phyloP scores from a whole-genome alignment of 2,888 invertebrate genomes.

The Perdita meconis region DNA sequence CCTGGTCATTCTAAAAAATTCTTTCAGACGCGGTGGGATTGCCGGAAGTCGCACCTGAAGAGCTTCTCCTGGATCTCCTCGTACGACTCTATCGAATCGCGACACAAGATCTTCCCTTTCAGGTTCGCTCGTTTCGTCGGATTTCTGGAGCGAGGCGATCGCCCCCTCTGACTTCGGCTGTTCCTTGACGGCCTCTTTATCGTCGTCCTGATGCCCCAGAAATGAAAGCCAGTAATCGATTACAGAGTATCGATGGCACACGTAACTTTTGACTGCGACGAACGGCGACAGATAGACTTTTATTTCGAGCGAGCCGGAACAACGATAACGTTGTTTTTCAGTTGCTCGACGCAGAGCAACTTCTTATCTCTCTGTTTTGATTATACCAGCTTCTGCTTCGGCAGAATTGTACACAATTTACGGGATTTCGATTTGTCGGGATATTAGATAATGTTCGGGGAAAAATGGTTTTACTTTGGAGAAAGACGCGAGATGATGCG shows the following conservation, averaged over 20 bases:
- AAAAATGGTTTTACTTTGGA: no score
- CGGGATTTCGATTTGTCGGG: no score
- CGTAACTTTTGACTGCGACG: constrained; percentile 17
- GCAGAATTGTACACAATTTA: not conserved
- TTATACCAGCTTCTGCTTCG: not conserved
- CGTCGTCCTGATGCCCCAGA: constrained; percentile 64
- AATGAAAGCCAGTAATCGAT: constrained; percentile 54
- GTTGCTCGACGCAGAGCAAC: not conserved
- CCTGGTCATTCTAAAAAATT: not conserved
- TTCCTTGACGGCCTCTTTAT: constrained; percentile 52
- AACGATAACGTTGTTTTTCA: not conserved
- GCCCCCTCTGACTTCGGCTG: constrained; percentile 30
- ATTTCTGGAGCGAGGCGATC: constrained; percentile 46
- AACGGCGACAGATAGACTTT: constrained; percentile 55
- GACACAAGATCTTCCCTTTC: constrained; percentile 80
- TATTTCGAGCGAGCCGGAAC: not conserved
- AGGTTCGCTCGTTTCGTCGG: constrained; percentile 71
- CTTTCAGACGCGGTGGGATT: not conserved
- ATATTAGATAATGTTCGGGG: no score
- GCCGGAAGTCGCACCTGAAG: constrained; percentile 69
- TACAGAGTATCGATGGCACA: constrained; percentile 21
- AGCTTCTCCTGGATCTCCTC: constrained; percentile 71
- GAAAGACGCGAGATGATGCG: no score
- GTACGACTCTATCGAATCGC: constrained; percentile 78
- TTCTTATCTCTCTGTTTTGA: not conserved